Evolutionary conservation across 1,140 invertebrate genomes (phyloP).

Genomic region (Philopotamus ludificatus): DNA sequence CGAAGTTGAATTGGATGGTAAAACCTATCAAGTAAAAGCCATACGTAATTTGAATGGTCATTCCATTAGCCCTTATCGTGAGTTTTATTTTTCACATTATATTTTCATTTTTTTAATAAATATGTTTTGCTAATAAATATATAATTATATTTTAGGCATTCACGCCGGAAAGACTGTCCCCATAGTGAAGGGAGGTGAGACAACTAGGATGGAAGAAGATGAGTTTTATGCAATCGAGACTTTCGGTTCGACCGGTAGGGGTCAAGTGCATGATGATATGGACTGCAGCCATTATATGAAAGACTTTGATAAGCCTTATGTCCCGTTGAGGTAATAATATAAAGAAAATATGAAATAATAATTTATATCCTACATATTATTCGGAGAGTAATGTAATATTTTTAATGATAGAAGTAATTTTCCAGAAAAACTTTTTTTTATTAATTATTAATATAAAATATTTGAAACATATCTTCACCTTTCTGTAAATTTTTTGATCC

Average conservation of each 20-base stretch:
- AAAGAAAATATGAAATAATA: constrained; percentile 7
- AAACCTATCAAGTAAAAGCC: constrained; percentile 94
- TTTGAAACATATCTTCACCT: too few species aligned
- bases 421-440: neutral
- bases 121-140: constrained; percentile 1
- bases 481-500: too few species aligned
- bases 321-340: constrained; percentile 68
- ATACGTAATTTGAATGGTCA: constrained; percentile 99
- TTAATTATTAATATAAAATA: too few species aligned
- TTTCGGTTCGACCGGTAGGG: constrained; percentile 97
- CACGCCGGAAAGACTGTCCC: constrained; percentile 99
- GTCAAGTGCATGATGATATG: constrained; percentile 97
- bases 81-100: constrained; percentile 47
- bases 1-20: constrained; percentile 97
- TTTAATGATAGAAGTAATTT: neutral
- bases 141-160: constrained; percentile 67
- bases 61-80: constrained; percentile 94
- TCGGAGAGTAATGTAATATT: too few species aligned
- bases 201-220: constrained; percentile 97
- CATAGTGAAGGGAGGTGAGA: constrained; percentile 98
- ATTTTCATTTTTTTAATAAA: constrained; percentile 11
- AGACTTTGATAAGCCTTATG: constrained; percentile 92
- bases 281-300: constrained; percentile 99
- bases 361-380: too few species aligned
- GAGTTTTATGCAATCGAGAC: constrained; percentile 99